Evolutionary conservation across 2,797 vertebrate species (phyloP), one percentile per base, ranked within the genome.

Genomic region (Distichodus sexfasciatus): DNA sequence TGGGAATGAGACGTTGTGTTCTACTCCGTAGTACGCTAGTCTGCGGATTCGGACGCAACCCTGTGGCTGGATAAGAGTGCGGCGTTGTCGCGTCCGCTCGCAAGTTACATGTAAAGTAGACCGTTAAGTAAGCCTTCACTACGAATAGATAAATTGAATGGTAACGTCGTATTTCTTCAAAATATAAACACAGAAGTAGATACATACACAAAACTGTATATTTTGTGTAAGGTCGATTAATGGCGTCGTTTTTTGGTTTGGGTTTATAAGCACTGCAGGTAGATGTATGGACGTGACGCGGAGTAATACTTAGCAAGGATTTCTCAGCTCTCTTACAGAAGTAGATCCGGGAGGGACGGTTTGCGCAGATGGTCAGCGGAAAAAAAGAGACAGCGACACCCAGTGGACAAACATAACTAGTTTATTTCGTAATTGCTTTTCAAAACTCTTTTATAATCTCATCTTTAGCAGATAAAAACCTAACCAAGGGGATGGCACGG

Each of bases 241-340:
- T 8, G 6, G 23, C 17, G 54, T 24, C 12, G 48, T 15, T 15
- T 38, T n/a, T 48, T n/a, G n/a, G n/a, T n/a, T n/a, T n/a, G n/a
- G 48, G 33, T 61, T 21, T 21, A 57, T 17, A 68, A 78, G 65
- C 62, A 61, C 43, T 76, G 69, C 72, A 75, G 79, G 75, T 75
- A 73, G 54, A 72, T 40, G 24, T 43, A 54, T 53, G 23, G 66
- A 76, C 70, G 72, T 76, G 75, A 65, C 72, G 81, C 76, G 81
- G 73, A 82, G 23, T 15, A 63, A 77, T 71, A 82, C 41, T n/a
- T 12, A 50, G 12, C 44, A 65, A 57, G n/a, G 19, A 69, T 59
- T 72, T 75, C 69, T 75, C 61, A 36, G 35, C 61, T 62, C 62
- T 59, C 46, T 78, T 23, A 14, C 10, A 59, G 24, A 78, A 78